A percentile compares a stretch with the other conserved stretches of the same genome.
Conservation (phyloP, 1,140 invertebrate genomes). For the Parasteatoda tepidariorum region DNA sequence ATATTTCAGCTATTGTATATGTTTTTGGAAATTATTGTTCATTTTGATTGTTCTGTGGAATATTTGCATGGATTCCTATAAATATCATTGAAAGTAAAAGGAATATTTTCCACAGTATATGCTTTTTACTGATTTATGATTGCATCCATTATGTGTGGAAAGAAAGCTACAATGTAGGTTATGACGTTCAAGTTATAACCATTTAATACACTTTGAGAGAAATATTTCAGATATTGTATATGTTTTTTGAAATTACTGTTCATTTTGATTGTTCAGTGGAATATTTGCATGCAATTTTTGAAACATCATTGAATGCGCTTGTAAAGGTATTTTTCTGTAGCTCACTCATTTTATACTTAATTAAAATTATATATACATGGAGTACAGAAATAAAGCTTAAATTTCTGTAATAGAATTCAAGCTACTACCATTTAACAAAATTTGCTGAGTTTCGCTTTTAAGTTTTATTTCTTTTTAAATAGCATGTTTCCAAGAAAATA, state of each 20-base stretch:
- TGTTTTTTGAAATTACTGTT: background rate
- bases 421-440: slow-evolving; percentile 4
- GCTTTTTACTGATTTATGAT: background rate
- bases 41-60: background rate
- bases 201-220: background rate
- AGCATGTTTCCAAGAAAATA: background rate
- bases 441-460: too few species aligned
- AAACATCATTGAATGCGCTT: background rate
- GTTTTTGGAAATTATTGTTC: background rate
- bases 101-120: background rate
- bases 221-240: background rate
- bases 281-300: too few species aligned
- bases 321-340: background rate
- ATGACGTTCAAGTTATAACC: background rate
- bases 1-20: background rate
- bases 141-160: background rate
- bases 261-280: background rate
- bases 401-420: background rate
- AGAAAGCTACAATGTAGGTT: background rate
- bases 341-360: background rate
- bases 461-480: too few species aligned
- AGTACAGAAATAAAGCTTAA: background rate
- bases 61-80: background rate
- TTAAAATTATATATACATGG: background rate
- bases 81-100: background rate